Percentiles rank a stretch among this genome's conserved stretches.
phyloP scores from a whole-genome alignment of 2,888 invertebrate genomes.

The Disparrhopalites patrizii region DNA sequence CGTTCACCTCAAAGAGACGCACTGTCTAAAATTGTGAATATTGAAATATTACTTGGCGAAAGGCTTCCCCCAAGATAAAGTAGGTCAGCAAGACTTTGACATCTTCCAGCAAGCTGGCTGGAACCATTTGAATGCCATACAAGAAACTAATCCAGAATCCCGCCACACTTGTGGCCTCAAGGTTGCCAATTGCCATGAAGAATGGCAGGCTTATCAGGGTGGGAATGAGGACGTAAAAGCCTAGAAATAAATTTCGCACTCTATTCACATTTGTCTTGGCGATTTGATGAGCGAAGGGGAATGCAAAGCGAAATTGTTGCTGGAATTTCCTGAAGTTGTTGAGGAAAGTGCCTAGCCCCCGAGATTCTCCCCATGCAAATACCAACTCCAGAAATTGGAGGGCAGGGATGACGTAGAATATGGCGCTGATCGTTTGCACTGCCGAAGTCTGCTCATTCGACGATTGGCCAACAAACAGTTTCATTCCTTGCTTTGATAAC shows the following conservation, averaged over 20 bases:
- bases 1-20: background rate
- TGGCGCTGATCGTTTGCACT: background rate
- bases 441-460: background rate
- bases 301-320: background rate
- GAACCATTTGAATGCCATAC: background rate
- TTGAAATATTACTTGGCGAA: background rate
- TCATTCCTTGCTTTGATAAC: too few species aligned
- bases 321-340: background rate
- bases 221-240: background rate
- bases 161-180: background rate
- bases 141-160: background rate
- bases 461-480: too few species aligned
- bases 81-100: conserved; percentile 12
- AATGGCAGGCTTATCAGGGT: background rate
- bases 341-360: background rate
- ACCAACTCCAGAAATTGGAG: background rate
- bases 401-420: background rate
- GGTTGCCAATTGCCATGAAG: background rate
- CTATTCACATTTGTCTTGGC: background rate
- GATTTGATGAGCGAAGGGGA: background rate
- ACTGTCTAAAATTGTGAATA: too few species aligned
- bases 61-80: background rate
- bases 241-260: background rate
- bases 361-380: background rate
- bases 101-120: conserved; percentile 11